Percentiles rank a stretch among this genome's conserved stretches.
phyloP scores from a whole-genome alignment of 2,113 vertebrate species.

The Leptobrachium leishanense region DNA sequence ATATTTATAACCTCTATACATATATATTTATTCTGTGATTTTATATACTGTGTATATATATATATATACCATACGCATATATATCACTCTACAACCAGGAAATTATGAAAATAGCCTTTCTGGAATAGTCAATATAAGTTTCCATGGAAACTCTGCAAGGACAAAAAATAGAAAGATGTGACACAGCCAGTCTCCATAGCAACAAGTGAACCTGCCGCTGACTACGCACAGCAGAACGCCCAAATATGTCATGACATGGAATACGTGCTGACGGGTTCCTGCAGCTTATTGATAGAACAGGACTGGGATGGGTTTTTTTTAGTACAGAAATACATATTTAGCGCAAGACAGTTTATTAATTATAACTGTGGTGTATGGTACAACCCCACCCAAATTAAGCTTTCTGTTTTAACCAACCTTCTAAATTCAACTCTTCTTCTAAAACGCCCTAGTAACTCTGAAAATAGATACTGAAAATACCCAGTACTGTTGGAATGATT shows the following conservation, averaged over 20 bases:
- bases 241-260: constrained; percentile 47
- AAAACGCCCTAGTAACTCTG: no score
- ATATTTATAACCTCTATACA: no score
- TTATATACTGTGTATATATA: no score
- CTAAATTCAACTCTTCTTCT: no score
- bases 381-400: background rate
- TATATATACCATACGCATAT: background rate
- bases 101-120: constrained; percentile 50
- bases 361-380: background rate
- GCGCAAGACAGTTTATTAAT: background rate
- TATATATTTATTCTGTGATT: no score
- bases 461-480: no score
- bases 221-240: constrained; percentile 46
- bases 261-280: constrained; percentile 41
- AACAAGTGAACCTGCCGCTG: constrained; percentile 47
- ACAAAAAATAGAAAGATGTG: constrained; percentile 49
- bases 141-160: constrained; percentile 45
- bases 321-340: background rate
- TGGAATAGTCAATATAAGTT: constrained; percentile 47
- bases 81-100: constrained; percentile 39
- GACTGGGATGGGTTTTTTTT: constrained; percentile 10
- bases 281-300: constrained; percentile 31
- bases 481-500: no score
- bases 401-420: no score
- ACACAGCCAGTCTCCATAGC: constrained; percentile 49